Conservation (phyloP, 1,140 invertebrate species). For the Ericerus pela region DNA sequence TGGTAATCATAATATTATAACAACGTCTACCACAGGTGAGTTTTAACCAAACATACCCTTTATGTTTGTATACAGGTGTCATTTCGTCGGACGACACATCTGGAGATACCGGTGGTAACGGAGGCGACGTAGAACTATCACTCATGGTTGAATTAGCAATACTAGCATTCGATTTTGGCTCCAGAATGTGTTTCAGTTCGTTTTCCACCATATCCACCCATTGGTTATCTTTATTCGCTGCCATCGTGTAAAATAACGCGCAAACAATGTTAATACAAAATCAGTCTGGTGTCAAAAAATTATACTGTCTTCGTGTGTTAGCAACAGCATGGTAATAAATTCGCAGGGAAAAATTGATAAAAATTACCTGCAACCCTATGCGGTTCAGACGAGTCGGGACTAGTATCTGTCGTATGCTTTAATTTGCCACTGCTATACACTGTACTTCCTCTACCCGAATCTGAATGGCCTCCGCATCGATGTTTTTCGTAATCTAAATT, state of each 20-base stretch:
- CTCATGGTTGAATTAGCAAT: conserved; percentile 41
- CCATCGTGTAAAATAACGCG: no score
- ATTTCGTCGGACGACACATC: conserved; percentile 33
- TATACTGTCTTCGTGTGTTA: no score
- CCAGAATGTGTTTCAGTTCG: conserved; percentile 58
- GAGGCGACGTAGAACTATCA: conserved; percentile 56
- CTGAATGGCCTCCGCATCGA: conserved; percentile 32
- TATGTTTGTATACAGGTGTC: conserved; percentile 31
- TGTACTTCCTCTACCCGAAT: conserved; percentile 57
- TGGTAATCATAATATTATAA: no score
- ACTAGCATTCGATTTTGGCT: conserved; percentile 44
- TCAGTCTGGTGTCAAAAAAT: no score
- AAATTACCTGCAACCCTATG: conserved; percentile 18
- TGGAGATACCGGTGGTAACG: conserved; percentile 46
- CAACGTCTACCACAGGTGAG: no score
- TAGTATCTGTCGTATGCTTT: conserved; percentile 18
- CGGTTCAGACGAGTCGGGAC: conserved; percentile 21
- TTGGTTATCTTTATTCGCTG: conserved; percentile 54
- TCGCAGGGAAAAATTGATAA: conserved; percentile 3
- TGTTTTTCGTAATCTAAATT: conserved; percentile 53
- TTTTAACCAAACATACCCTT: conserved; percentile 28
- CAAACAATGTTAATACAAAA: no score
- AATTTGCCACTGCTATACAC: conserved; percentile 50
- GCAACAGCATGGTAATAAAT: no score
- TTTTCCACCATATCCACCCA: conserved; percentile 72